Base-by-base conservation (phyloP, 1,140 invertebrate species). In the Arion vulgaris region DNA sequence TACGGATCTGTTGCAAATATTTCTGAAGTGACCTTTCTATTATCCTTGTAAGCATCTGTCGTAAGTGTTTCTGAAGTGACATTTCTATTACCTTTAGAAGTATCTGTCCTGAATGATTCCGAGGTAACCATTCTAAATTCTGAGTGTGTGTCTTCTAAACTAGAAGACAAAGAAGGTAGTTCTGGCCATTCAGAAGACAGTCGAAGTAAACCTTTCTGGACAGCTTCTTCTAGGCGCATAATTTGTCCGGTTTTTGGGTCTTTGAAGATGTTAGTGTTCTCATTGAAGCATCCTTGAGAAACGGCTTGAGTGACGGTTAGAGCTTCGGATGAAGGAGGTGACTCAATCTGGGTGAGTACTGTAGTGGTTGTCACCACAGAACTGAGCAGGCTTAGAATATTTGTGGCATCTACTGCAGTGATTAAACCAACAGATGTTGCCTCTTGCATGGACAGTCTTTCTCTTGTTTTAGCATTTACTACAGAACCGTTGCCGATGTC, bases 401-500 rank as follows among this genome's bases (percentile, higher is more conserved):
- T 85, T 76, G 86, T 84, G 13, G 89, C 89, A 83, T 91, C 89
- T 72, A 89, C 86, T 62, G 87, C 82, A 53, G 88, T 86, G 62
- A 92, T 85, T 11, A 91, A 75, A 7, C 90, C 89, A 81, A 88
- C 85, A 66, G 86, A 83, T 0, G 88, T 80, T 45, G 91, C 90
- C 80, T 91, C 87, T 45, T 92, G 88, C 36, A 91, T 80, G 13
- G 88, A 87, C 75, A 92, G 49, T n/a, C 81, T 82, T 75, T 86
- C 86, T 32, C 89, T 89, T 17, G 94, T 95, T 86, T 94, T 94
- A 7, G 95, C 94, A 92, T 99, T 96, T 74, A 96, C 92, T 69
- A 99, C 93, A 89, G 97, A 95, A 23, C 97, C 98, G 51, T 95
- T 95, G 90, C 95, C 95, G 15, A 97, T 95, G 92, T 98, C 96